Conservation (phyloP, 2,113 vertebrate genomes). For the Etheostoma cragini region DNA sequence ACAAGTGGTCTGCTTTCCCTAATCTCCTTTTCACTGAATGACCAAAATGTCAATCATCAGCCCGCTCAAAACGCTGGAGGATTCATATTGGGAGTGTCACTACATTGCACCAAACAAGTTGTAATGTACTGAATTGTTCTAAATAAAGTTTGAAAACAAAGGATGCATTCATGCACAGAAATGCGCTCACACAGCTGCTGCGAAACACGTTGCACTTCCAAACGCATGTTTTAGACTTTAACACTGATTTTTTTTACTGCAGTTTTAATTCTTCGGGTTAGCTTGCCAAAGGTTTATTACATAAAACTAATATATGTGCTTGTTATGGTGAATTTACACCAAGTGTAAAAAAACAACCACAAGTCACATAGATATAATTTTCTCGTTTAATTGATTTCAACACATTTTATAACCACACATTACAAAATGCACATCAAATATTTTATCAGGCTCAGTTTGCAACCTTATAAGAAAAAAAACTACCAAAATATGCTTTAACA, state of each 20-base stretch:
- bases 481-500: slow-evolving; percentile 87
- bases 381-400: slow-evolving; percentile 86
- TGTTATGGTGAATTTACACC: slow-evolving; percentile 13
- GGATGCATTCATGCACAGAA: slow-evolving; percentile 5
- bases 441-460: slow-evolving; percentile 98
- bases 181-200: slow-evolving; percentile 9
- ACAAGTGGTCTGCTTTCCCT: slow-evolving; percentile 68
- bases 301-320: background rate
- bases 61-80: slow-evolving; percentile 25
- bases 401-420: slow-evolving; percentile 88
- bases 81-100: slow-evolving; percentile 51
- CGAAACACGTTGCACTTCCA: background rate
- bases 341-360: slow-evolving; percentile 47
- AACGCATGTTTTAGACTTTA: background rate
- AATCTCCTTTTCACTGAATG: slow-evolving; percentile 67
- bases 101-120: background rate
- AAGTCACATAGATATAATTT: slow-evolving; percentile 55
- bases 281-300: background rate
- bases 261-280: background rate
- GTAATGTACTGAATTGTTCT: too few species aligned
- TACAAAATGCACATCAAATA: slow-evolving; percentile 89
- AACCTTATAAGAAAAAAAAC: slow-evolving; percentile 89
- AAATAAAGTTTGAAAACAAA: too few species aligned
- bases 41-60: slow-evolving; percentile 68
- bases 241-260: background rate